Base-by-base conservation (phyloP, 2,888 invertebrate genomes). In the Morpho deidamia region DNA sequence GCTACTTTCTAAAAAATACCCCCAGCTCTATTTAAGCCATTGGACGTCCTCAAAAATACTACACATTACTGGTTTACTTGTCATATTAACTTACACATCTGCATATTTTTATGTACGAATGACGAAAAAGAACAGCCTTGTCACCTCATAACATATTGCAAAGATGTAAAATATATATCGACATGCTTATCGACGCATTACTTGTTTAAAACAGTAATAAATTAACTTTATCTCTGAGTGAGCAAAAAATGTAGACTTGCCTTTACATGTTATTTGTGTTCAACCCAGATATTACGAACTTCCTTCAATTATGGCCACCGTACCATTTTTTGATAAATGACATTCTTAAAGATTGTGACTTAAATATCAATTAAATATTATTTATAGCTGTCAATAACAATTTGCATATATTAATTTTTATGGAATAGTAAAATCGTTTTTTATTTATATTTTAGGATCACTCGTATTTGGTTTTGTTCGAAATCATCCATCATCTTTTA, bases 151-250 rank as follows among this genome's bases (percentile, higher is more conserved):
- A 81, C 68, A 74, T 78, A 76, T 76, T 74, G 69, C 71, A 73
- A 72, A 74, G 66, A 77, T 62, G 74, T 74, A 81, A 82, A 85
- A 87, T 84, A 81, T 80, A 82, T 68, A 72, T 78, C 75, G 84
- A 75, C 78, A 83, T 81, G 87, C 73, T 72, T 79, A 82, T 86
- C 86, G 67, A 69, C 81, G 72, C 68, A 71, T 73, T 64, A 40
- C 48, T 48, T 33, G 40, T 76, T 77, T 53, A 67, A 73, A 66
- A 68, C 71, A 67, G 69, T 77, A 75, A 80, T 78, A 82, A 83
- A 83, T 82, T 77, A 75, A 59, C 57, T 44, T 54, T 53, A 43
- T 50, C 50, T 51, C n/a, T n/a, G n/a, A 14, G 14, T 56, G 51
- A 47, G 14, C 40, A 56, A 38, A 58, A 60, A 53, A 56, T 50